phyloP scores from a whole-genome alignment of 2,113 vertebrate genomes.

The Atlantisia rogersi region DNA sequence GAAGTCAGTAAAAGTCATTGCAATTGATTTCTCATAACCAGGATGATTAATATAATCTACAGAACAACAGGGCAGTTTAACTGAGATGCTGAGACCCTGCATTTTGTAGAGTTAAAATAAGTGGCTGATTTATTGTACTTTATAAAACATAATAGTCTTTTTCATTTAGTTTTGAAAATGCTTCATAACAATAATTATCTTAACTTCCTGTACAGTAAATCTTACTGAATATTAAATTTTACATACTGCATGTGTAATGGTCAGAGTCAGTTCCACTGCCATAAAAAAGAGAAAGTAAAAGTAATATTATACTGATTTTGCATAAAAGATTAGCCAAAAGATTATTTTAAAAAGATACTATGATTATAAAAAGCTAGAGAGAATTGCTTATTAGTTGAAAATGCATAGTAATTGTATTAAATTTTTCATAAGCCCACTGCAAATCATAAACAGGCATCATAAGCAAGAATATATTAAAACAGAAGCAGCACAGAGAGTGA shows the following conservation, averaged over 20 bases:
- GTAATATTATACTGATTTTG: constrained; percentile 55
- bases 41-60: not conserved
- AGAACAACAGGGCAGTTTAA: not conserved
- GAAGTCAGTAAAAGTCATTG: not conserved
- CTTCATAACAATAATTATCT: not conserved
- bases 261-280: constrained; percentile 78
- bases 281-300: constrained; percentile 64
- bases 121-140: not conserved
- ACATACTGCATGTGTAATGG: constrained; percentile 71
- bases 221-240: not conserved
- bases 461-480: constrained; percentile 66
- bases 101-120: not conserved
- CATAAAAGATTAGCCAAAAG: constrained; percentile 65
- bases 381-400: constrained; percentile 69
- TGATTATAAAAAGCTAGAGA: constrained; percentile 44
- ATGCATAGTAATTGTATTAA: constrained; percentile 60
- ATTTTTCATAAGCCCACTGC: constrained; percentile 15
- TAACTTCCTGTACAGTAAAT: not conserved
- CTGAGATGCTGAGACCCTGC: not conserved
- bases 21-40: not conserved
- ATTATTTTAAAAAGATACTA: constrained; percentile 52
- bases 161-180: not conserved
- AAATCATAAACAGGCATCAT: constrained; percentile 27
- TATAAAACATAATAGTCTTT: not conserved
- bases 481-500: constrained; percentile 62